Percentiles rank a stretch among this genome's conserved stretches.
These are phyloP conservation scores for Oncorhynchus gorbuscha DNA, from an alignment of 2,113 vertebrate genomes.

Conservation along the genomic window DNA sequence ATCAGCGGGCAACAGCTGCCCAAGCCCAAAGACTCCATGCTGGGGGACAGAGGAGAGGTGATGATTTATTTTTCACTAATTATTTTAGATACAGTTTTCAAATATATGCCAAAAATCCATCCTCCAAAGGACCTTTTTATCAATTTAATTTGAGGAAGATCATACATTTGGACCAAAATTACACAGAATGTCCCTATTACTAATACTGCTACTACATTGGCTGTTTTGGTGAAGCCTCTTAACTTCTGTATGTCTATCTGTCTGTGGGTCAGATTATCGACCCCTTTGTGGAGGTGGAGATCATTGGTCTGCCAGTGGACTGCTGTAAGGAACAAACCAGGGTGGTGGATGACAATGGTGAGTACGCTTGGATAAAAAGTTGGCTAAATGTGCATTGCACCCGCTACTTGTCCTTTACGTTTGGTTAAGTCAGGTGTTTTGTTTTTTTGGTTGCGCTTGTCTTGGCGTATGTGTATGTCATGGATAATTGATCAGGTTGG, in stretches of 20 bases:
- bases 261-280: conserved; percentile 88
- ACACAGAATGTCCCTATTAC: too few relatives aligned
- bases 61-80: too few relatives aligned
- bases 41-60: conserved; percentile 97
- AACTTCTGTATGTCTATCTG: background rate
- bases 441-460: background rate
- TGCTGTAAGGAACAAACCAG: conserved; percentile 95
- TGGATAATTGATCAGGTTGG: conserved; percentile 58
- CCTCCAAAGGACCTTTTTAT: too few relatives aligned
- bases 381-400: background rate
- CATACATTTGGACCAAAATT: too few relatives aligned
- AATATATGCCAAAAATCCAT: too few relatives aligned
- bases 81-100: too few relatives aligned
- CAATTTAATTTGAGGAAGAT: too few relatives aligned
- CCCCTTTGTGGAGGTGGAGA: conserved; percentile 97
- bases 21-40: conserved; percentile 94
- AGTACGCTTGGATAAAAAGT: conserved; percentile 37
- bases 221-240: background rate
- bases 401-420: background rate
- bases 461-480: conserved; percentile 18
- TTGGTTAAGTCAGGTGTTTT: background rate
- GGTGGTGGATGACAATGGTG: conserved; percentile 97
- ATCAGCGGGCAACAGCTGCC: conserved; percentile 98
- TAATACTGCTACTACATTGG: too few relatives aligned
- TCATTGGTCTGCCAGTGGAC: conserved; percentile 92